Base-by-base conservation (phyloP, 2,797 vertebrate species). In the Rhyacichthys aspro region DNA sequence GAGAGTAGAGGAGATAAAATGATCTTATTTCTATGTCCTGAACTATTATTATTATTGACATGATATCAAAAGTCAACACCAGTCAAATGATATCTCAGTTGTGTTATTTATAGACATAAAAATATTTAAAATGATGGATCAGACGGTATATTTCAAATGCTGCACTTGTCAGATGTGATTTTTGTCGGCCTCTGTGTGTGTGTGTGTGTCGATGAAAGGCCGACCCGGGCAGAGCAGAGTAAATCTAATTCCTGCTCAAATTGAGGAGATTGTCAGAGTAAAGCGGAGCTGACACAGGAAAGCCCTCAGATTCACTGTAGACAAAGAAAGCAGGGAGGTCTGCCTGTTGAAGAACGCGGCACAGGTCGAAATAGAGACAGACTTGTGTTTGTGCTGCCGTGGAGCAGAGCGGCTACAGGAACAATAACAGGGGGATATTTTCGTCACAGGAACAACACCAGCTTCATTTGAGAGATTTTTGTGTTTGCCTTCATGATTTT, bases 161-260 rank as follows among this genome's bases (percentile, higher is more conserved):
- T 72, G 78, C 71, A 65, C 69, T 78, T 86, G 84, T 85, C 85
- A 83, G 57, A 76, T 67, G 50, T 63, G 59, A 82, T 87, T 70
- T 60, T 0, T 8, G 58, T 28, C 5, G 43, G 17, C 54, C 64
- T 38, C 72, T 70, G 48, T 73, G 74, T 70, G 83, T 75, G 76
- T 38, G 73, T 70, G 48, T 73, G 74, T 70, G 83, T 75, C 76
- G 82, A 82, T 71, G 67, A 82, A 82, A 83, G 79, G 65, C 77
- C n/a, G 33, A 37, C 28, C 59, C 74, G 59, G 67, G 63, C 82
- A 39, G 62, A 68, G 59, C 63, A 46, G 74, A 76, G 62, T 70
- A 81, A 80, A 88, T 86, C 75, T 72, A 81, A 86, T 88, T 84
- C 76, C 48, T 69, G 59, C 59, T 75, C 48, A 76, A 84, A 82